Base-by-base conservation (phyloP, 2,797 vertebrate species). In the Amblyopsis hoosieri region DNA sequence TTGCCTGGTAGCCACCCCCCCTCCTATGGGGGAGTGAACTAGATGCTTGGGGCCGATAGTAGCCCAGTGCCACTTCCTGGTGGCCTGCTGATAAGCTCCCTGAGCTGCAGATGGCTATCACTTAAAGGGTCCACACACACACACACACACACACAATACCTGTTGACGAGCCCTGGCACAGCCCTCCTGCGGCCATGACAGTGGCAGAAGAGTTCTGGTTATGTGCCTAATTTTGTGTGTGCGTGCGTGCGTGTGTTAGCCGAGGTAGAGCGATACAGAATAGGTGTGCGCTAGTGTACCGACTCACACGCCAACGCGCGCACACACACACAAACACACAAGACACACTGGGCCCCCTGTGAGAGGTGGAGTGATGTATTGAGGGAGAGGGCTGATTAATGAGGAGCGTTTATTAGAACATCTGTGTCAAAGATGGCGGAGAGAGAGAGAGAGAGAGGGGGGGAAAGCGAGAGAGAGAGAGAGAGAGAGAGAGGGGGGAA, bases 401-500 rank as follows among this genome's bases (percentile, higher is more conserved):
- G 91, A 92, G 91, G 83, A 84, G 80, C 87, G 89, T 92, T 93
- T 91, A 92, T 92, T 89, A 86, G 82, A 93, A 92, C 93, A 93
- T 92, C 92, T 93, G 91, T 92, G 92, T 92, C 90, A 92, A 89
- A 90, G 85, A 91, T 90, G 87, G 89, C 78, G 85, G 81, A 82
- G 84, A 76, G 71, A 56, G 68, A 58, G 33, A 57, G 65, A 53
- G 51, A 12, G 17, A 42, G 13, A 51, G 13, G 14, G 17, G 31
- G 19, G 13, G 31, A 23, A 7, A 2, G 13, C 2, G n/a, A 47
- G 45, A 57, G 37, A 59, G 56, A 58, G 72, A 72, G 78, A 80
- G 49, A 66, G 67, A 54, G 56, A 55, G 67, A 57, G 31, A 54
- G 64, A 70, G 45, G 45, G 58, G 33, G 57, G 58, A 49, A 61